Percentiles rank a stretch among this genome's conserved stretches.
phyloP scores from a whole-genome alignment of 1,140 invertebrate genomes.

The Drosophila sproati region DNA sequence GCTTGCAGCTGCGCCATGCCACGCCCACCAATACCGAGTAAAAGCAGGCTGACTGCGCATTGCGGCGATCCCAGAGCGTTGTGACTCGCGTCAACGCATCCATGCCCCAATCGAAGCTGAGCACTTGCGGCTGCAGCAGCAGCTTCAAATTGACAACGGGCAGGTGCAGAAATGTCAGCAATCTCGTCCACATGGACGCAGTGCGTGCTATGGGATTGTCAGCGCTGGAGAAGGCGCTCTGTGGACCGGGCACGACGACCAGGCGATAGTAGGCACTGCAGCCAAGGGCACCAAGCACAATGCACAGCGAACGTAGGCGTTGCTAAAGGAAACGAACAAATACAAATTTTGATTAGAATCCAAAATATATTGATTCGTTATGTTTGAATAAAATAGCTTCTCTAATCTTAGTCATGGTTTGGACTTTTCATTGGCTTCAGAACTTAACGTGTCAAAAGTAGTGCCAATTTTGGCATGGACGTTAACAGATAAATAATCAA shows the following conservation, averaged over 20 bases:
- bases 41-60: constrained; percentile 89
- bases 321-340: constrained; percentile 85
- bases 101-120: constrained; percentile 99
- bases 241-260: constrained; percentile 87
- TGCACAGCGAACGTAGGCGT: constrained; percentile 88
- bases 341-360: not conserved
- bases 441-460: too few species aligned
- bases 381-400: too few species aligned
- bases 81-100: constrained; percentile 94
- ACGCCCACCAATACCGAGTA: constrained; percentile 87
- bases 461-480: too few species aligned
- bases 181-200: constrained; percentile 88
- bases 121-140: constrained; percentile 91
- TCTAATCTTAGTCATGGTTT: too few species aligned
- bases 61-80: constrained; percentile 90
- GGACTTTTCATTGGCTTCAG: too few species aligned
- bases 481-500: too few species aligned
- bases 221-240: constrained; percentile 93
- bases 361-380: not conserved
- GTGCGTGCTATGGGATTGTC: constrained; percentile 95
- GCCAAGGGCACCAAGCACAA: constrained; percentile 86
- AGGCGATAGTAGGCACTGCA: constrained; percentile 88
- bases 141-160: constrained; percentile 94
- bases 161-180: constrained; percentile 94
- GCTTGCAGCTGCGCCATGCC: constrained; percentile 80